phyloP scores from a whole-genome alignment of 2,888 invertebrate species.

The Lasioglossum pauxillum region DNA sequence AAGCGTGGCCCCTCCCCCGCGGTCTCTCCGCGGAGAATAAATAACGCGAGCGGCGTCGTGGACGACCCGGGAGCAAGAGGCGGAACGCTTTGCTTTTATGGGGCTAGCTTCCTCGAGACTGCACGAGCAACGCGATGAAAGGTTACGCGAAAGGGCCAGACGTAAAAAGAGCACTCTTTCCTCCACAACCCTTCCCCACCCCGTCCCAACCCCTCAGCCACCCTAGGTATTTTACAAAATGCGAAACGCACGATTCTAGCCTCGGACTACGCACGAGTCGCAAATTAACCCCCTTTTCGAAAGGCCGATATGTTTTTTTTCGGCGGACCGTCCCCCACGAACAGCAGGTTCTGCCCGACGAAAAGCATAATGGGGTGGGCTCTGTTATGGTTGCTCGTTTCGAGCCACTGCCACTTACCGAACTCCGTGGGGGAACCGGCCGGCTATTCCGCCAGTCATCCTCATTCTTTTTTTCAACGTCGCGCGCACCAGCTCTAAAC shows the following conservation, averaged over 20 bases:
- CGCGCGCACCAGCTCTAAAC: conserved; percentile 35
- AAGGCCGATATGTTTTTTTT: conserved; percentile 34
- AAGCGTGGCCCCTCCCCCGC: conserved; percentile 47
- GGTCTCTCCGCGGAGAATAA: conserved; percentile 27
- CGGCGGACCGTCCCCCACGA: neutral
- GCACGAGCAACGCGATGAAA: conserved; percentile 45
- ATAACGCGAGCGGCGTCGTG: conserved; percentile 35
- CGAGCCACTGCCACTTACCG: conserved; percentile 54
- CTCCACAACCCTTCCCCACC: too few species aligned
- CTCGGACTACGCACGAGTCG: conserved; percentile 12
- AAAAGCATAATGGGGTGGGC: conserved; percentile 54
- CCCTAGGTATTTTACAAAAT: conserved; percentile 25
- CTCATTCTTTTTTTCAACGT: conserved; percentile 35
- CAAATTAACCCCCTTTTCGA: conserved; percentile 60
- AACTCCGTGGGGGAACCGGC: conserved; percentile 48
- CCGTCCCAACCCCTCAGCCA: neutral
- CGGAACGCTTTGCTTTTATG: conserved; percentile 41
- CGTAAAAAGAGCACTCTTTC: conserved; percentile 22
- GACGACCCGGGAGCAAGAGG: conserved; percentile 9
- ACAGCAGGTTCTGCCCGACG: conserved; percentile 37
- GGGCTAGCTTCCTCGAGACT: conserved; percentile 28
- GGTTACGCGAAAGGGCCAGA: conserved; percentile 44
- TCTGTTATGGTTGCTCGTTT: conserved; percentile 59
- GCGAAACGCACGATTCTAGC: conserved; percentile 3
- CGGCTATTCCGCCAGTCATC: conserved; percentile 63